Percentiles rank a stretch among this genome's conserved stretches.
These are phyloP conservation scores for Gryon sp. DNA, from an alignment of 1,140 invertebrate genomes.

Conservation along the genomic window DNA sequence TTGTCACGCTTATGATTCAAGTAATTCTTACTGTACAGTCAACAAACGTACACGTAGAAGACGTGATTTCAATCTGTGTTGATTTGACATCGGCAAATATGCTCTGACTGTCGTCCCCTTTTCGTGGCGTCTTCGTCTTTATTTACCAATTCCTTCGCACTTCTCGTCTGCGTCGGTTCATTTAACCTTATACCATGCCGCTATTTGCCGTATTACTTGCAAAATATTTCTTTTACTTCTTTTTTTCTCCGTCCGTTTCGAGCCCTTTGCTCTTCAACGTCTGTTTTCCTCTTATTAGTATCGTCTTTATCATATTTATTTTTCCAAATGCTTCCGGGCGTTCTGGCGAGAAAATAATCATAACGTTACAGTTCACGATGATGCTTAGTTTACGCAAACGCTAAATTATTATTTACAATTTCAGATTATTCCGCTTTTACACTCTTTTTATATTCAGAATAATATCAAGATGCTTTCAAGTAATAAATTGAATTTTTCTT, in stretches of 20 bases:
- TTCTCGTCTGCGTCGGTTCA: conserved; percentile 70
- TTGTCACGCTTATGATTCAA: conserved; percentile 55
- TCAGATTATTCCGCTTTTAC: no score
- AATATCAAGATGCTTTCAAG: no score
- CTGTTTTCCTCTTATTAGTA: conserved; percentile 32
- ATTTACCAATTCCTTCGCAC: conserved; percentile 72
- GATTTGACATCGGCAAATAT: conserved; percentile 77
- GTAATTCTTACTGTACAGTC: conserved; percentile 64
- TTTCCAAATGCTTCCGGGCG: conserved; percentile 28
- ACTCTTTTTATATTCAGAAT: no score
- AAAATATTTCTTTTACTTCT: conserved; percentile 75
- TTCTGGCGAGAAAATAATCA: conserved; percentile 43
- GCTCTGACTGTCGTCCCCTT: conserved; percentile 63
- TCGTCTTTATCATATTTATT: conserved; percentile 47
- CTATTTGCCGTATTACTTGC: conserved; percentile 74
- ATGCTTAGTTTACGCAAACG: no score
- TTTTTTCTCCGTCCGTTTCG: no score
- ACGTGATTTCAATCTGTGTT: conserved; percentile 77
- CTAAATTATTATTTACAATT: no score
- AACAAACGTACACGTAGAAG: conserved; percentile 63
- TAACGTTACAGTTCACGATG: no score
- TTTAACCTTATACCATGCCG: conserved; percentile 70
- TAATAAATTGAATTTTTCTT: no score
- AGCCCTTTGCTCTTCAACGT: conserved; percentile 28
- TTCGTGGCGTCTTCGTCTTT: conserved; percentile 65